Evolutionary conservation across 2,113 vertebrate species (phyloP).

Genomic region (Piprites chloris): DNA sequence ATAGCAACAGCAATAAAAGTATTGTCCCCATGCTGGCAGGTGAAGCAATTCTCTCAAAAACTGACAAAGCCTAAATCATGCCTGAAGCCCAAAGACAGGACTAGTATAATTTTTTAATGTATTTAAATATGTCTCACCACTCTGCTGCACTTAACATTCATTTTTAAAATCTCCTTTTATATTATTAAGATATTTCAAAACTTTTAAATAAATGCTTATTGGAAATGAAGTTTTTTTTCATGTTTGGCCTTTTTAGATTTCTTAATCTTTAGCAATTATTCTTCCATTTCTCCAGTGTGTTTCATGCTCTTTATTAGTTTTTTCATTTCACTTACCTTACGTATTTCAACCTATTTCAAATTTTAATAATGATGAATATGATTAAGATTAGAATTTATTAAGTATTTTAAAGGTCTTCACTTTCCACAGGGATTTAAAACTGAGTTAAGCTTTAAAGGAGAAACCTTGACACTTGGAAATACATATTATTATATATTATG

Average conservation of each 20-base stretch:
- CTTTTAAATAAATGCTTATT: slow-evolving; percentile 39
- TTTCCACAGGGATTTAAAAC: slow-evolving; percentile 48
- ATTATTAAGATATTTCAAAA: slow-evolving; percentile 2
- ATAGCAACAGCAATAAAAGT: neutral
- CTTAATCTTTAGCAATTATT: slow-evolving; percentile 52
- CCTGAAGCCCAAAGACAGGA: neutral
- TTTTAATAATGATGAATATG: slow-evolving; percentile 50
- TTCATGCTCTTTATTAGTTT: slow-evolving; percentile 39
- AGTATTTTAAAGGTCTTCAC: slow-evolving; percentile 23
- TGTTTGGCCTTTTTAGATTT: slow-evolving; percentile 27
- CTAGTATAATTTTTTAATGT: neutral
- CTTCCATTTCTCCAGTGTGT: slow-evolving; percentile 35
- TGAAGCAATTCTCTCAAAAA: neutral
- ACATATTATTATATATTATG: neutral
- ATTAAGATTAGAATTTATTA: slow-evolving; percentile 59
- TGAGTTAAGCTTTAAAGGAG: slow-evolving; percentile 9
- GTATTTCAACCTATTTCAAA: slow-evolving; percentile 47
- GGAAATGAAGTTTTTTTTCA: neutral
- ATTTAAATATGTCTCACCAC: neutral
- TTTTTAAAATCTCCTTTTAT: neutral
- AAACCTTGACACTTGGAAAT: neutral
- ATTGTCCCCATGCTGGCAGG: neutral
- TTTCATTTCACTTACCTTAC: slow-evolving; percentile 48
- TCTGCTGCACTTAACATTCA: neutral
- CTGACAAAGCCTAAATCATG: neutral